Evolutionary conservation across 2,888 invertebrate species (phyloP).

Genomic region (Sphaeridia pumilis): DNA sequence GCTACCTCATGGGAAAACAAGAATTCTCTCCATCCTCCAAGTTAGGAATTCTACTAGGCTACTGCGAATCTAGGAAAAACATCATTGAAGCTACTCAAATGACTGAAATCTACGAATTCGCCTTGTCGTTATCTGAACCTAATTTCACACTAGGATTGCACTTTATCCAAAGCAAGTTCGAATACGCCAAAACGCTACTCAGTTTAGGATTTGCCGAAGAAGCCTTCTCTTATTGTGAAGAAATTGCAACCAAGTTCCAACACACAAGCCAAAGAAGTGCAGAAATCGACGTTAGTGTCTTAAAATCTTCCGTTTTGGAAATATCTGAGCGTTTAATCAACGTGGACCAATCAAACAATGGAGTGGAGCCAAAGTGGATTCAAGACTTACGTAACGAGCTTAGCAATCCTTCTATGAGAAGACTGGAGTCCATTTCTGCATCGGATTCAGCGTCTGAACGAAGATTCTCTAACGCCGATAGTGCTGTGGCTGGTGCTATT

Average conservation of each 20-base stretch:
- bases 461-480: slow-evolving; percentile 8
- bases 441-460: slow-evolving; percentile 4
- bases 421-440: slow-evolving; percentile 1
- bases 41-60: slow-evolving; percentile 55
- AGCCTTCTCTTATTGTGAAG: slow-evolving; percentile 72
- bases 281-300: slow-evolving; percentile 6
- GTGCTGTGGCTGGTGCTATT: no score
- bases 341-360: slow-evolving; percentile 10
- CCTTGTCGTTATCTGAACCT: slow-evolving; percentile 63
- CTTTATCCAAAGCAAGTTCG: slow-evolving; percentile 49
- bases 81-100: slow-evolving; percentile 66
- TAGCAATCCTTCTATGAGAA: neutral
- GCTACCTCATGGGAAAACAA: slow-evolving; percentile 77
- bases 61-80: slow-evolving; percentile 58
- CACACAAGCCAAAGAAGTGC: slow-evolving; percentile 6
- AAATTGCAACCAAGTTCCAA: slow-evolving; percentile 49
- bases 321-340: slow-evolving; percentile 26
- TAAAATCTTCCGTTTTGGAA: slow-evolving; percentile 21
- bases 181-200: slow-evolving; percentile 63
- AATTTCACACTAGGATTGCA: slow-evolving; percentile 52
- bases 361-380: slow-evolving; percentile 13
- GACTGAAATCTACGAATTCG: slow-evolving; percentile 92
- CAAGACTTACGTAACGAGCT: slow-evolving; percentile 8
- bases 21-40: slow-evolving; percentile 41
- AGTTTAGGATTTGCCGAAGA: slow-evolving; percentile 68